Base-by-base conservation (phyloP, 2,888 invertebrate species). In the Drosophila limbata region DNA sequence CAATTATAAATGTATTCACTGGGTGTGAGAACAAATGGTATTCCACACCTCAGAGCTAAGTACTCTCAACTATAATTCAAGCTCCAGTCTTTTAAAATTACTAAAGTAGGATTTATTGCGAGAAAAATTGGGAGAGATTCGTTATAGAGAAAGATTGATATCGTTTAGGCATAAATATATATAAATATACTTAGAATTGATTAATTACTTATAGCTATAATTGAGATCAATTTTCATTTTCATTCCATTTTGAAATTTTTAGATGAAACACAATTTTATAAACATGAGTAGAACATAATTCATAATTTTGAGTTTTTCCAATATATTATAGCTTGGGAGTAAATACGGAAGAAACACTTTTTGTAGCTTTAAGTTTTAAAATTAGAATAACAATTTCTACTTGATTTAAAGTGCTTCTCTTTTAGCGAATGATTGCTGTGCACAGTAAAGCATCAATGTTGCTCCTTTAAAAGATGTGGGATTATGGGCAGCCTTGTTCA, bases 401-500 rank as follows among this genome's bases (percentile, higher is more conserved):
- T 37, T n/a, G 1, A 37, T 37, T 37, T 72, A 72, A 72, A 66
- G 66, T 25, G n/a, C 19, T 40, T 42, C 13, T 40, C 37, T 28
- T 10, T 15, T 15, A 17, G 11, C 4, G 10, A n/a, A 17, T 39
- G 44, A 28, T 47, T 37, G 35, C 44, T 35, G 13, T 33, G 45
- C 13, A 33, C 19, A 39, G 37, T 25, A 6, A 52, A 15, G 15
- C 35, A 19, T 35, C 35, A 25, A 19, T 42, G 44, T 31, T 17
- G 45, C 5, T n/a, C 5, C 55, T 67, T 55, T 51, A 50, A 69
- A 45, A 47, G 10, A 51, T 48, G 50, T 45, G 59, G 25, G 40
- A 65, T 68, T 57, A 59, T 75, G 51, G 65, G 42, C 51, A 44
- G 53, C 11, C 64, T 45, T 9, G 35, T 35, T n/a, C 19, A 35